These are phyloP conservation scores for Choristoneura fumiferana DNA, from an alignment of 1,140 invertebrate genomes.

Conservation along the genomic window DNA sequence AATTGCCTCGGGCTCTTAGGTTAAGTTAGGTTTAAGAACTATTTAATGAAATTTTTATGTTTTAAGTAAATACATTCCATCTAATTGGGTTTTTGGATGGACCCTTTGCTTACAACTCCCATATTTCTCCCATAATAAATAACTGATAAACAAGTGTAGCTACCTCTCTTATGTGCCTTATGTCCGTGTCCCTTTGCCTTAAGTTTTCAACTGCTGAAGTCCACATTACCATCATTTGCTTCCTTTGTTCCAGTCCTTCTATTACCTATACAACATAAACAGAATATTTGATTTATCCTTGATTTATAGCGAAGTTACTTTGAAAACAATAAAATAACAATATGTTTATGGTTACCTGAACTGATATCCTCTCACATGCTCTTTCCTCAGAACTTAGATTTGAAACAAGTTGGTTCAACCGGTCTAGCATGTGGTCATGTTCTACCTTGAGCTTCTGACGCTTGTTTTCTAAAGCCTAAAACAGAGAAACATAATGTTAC, in stretches of 20 bases:
- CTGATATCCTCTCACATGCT: slow-evolving; percentile 74
- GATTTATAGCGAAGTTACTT: too few species aligned
- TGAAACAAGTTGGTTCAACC: slow-evolving; percentile 70
- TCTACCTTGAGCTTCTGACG: slow-evolving; percentile 76
- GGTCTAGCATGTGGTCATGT: slow-evolving; percentile 68
- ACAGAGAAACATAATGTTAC: slow-evolving; percentile 5
- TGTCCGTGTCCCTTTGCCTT: slow-evolving; percentile 77
- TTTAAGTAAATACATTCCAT: too few species aligned
- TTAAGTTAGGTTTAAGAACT: too few species aligned
- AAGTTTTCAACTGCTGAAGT: slow-evolving; percentile 77
- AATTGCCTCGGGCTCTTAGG: too few species aligned
- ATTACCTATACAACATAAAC: slow-evolving; percentile 48
- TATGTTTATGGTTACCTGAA: slow-evolving; percentile 48
- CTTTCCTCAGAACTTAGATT: slow-evolving; percentile 77
- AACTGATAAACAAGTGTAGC: slow-evolving; percentile 19
- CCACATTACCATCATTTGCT: slow-evolving; percentile 76
- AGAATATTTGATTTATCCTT: too few species aligned
- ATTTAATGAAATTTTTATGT: too few species aligned
- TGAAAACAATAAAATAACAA: too few species aligned
- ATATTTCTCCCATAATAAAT: too few species aligned
- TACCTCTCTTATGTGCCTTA: slow-evolving; percentile 74
- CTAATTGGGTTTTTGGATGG: too few species aligned
- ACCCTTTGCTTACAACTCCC: too few species aligned
- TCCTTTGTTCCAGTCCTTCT: slow-evolving; percentile 68
- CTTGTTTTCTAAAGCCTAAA: slow-evolving; percentile 75